Evolutionary conservation across 2,888 invertebrate species (phyloP).

Genomic region (Epinotia brunnichana): DNA sequence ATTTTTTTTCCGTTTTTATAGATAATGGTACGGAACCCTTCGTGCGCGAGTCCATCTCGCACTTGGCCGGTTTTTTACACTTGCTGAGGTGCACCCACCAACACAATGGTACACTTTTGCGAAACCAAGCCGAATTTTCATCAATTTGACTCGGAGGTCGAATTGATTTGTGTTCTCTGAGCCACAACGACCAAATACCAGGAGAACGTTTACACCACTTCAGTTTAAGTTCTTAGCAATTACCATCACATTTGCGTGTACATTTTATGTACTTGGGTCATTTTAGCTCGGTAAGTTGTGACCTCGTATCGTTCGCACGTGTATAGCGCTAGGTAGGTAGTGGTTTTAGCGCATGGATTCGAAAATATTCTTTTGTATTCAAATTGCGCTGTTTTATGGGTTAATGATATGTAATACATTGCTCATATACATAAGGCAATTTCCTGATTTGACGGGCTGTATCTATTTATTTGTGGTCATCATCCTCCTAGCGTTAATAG

Average conservation of each 20-base stretch:
- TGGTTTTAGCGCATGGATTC: constrained; percentile 4
- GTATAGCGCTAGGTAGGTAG: no score
- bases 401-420: constrained; percentile 12
- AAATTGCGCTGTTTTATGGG: constrained; percentile 15
- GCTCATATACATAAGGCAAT: background rate
- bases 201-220: background rate
- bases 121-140: background rate
- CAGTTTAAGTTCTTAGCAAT: background rate
- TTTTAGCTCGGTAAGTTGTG: background rate
- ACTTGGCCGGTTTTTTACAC: no score
- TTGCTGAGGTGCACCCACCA: no score
- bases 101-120: no score
- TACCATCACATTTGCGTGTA: background rate
- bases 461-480: no score
- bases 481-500: no score
- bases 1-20: no score
- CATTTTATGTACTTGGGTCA: background rate
- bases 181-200: background rate
- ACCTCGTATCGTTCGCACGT: background rate
- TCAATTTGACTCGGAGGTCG: constrained; percentile 11
- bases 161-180: background rate
- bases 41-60: no score
- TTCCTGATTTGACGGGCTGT: no score
- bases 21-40: no score
- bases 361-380: constrained; percentile 22